These are phyloP conservation scores for Calidris pugnax DNA, from an alignment of 2,113 vertebrate species.

Conservation along the genomic window DNA sequence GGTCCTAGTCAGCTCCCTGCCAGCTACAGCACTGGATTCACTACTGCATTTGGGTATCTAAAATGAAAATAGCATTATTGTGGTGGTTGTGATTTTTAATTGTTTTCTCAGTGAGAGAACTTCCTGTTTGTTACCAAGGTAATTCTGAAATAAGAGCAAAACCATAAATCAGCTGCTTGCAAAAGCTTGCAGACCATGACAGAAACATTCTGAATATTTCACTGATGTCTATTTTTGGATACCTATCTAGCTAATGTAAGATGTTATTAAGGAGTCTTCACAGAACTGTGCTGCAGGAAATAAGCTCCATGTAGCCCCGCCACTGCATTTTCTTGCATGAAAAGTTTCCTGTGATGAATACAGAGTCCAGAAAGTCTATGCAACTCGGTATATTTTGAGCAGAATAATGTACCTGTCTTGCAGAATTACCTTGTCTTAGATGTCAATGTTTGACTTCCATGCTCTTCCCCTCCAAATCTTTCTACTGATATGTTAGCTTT, in stretches of 20 bases:
- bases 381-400: not conserved
- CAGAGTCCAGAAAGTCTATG: not conserved
- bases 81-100: not conserved
- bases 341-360: not conserved
- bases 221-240: not conserved
- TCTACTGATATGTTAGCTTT: not conserved
- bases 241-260: not conserved
- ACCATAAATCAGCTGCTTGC: not conserved
- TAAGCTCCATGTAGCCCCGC: not conserved
- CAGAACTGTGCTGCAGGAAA: not conserved
- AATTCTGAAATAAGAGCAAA: slow-evolving; percentile 12
- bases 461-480: not conserved
- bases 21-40: not conserved
- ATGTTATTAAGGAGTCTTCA: not conserved
- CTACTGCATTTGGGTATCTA: not conserved
- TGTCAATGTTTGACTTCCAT: not conserved
- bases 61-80: not conserved
- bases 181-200: not conserved
- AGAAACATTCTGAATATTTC: not conserved
- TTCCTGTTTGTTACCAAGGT: not conserved
- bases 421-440: not conserved
- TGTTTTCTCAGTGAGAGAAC: not conserved
- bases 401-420: not conserved
- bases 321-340: not conserved
- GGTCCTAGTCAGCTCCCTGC: not conserved